phyloP scores from a whole-genome alignment of 2,888 invertebrate species.

The Aphidius colemani region DNA sequence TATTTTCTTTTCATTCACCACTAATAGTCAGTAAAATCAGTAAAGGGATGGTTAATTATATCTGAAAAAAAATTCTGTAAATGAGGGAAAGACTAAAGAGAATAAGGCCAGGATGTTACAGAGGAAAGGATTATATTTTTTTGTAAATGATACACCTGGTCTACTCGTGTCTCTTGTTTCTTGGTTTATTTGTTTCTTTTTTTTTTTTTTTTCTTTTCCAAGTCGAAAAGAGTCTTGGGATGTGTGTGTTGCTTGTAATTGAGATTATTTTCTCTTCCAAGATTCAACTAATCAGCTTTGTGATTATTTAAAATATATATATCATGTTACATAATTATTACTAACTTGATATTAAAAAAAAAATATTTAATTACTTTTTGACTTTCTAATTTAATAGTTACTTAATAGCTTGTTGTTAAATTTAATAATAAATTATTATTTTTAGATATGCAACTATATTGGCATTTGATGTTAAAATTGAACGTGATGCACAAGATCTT shows the following conservation, averaged over 20 bases:
- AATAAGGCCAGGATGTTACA: background rate
- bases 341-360: too few species aligned
- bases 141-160: conserved; percentile 17
- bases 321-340: background rate
- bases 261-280: too few species aligned
- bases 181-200: conserved; percentile 4
- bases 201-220: background rate
- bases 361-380: too few species aligned
- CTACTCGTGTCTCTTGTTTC: conserved; percentile 19
- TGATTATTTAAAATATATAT: background rate
- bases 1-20: conserved; percentile 13
- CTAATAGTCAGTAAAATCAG: conserved; percentile 18
- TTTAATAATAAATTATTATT: conserved; percentile 33
- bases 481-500: conserved; percentile 96
- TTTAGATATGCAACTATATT: conserved; percentile 91
- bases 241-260: too few species aligned
- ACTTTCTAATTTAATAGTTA: background rate
- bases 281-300: conserved; percentile 4
- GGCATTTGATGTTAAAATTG: conserved; percentile 99
- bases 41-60: background rate
- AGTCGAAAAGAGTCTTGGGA: too few species aligned
- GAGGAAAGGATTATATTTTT: conserved; percentile 2
- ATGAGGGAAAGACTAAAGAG: too few species aligned
- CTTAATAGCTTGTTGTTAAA: background rate
- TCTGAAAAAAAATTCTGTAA: too few species aligned